A percentile compares a stretch with the other conserved stretches of the same genome.
Evolutionary conservation across 2,888 invertebrate genomes (phyloP).

Genomic region (Protonemura montana): DNA sequence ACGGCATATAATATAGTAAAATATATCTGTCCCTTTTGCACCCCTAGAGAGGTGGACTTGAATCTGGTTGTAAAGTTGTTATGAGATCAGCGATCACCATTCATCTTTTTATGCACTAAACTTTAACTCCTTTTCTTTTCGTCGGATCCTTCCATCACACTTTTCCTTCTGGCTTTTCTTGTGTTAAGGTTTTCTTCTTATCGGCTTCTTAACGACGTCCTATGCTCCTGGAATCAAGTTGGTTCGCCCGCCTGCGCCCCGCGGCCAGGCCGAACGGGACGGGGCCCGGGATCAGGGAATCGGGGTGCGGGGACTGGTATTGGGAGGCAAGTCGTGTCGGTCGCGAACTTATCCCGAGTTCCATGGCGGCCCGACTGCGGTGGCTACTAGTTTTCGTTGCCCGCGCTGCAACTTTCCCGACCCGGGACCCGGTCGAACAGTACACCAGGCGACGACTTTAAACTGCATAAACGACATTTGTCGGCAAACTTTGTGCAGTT

Average conservation of each 20-base stretch:
- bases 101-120: constrained; percentile 29
- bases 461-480: background rate
- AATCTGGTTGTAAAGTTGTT: constrained; percentile 16
- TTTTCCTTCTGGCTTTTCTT: constrained; percentile 22
- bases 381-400: background rate
- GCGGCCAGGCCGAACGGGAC: background rate
- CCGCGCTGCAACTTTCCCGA: background rate
- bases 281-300: background rate
- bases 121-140: constrained; percentile 1
- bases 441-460: background rate
- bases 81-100: constrained; percentile 10
- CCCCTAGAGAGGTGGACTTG: background rate
- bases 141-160: constrained; percentile 17
- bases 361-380: background rate
- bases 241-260: background rate
- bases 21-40: background rate
- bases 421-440: too few species aligned
- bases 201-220: constrained; percentile 24
- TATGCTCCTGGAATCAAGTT: constrained; percentile 7
- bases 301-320: background rate
- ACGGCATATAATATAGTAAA: background rate
- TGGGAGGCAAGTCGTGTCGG: background rate
- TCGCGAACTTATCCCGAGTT: background rate
- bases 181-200: constrained; percentile 7
- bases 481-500: background rate